Evolutionary conservation across 1,140 invertebrate species (phyloP).

Genomic region (Plectus sambesii): DNA sequence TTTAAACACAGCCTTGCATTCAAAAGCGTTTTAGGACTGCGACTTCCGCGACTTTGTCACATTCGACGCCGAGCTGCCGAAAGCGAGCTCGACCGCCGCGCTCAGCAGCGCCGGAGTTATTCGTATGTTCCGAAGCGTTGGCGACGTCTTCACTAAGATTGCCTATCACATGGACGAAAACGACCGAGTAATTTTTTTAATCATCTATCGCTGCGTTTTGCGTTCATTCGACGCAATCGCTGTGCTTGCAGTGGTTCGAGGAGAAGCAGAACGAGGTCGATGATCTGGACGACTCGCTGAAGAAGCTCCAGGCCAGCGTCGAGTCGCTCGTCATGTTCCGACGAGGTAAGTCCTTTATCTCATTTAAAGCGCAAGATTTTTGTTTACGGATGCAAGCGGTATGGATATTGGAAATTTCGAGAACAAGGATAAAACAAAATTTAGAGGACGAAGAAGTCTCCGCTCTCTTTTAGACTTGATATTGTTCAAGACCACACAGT

Average conservation of each 20-base stretch:
- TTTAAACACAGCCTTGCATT: too few species aligned
- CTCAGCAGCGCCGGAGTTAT: slow-evolving; percentile 87
- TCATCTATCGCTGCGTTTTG: too few species aligned
- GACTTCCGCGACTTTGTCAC: slow-evolving; percentile 95
- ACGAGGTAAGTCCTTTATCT: too few species aligned
- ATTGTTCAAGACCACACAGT: too few species aligned
- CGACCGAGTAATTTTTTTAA: too few species aligned
- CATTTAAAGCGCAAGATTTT: too few species aligned
- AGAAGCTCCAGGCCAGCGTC: slow-evolving; percentile 72
- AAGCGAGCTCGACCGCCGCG: slow-evolving; percentile 86
- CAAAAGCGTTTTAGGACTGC: slow-evolving; percentile 59
- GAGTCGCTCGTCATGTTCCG: slow-evolving; percentile 75
- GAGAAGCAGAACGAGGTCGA: slow-evolving; percentile 85
- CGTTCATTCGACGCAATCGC: too few species aligned
- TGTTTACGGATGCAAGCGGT: too few species aligned
- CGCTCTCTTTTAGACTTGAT: too few species aligned
- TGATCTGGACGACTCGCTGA: slow-evolving; percentile 72
- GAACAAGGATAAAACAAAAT: too few species aligned
- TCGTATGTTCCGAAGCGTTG: slow-evolving; percentile 85
- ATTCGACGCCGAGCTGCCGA: slow-evolving; percentile 79
- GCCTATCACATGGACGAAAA: slow-evolving; percentile 98
- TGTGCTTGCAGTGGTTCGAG: slow-evolving; percentile 99
- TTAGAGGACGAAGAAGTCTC: too few species aligned
- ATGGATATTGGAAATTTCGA: too few species aligned
- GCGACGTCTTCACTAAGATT: slow-evolving; percentile 95